Conservation (phyloP, 2,888 invertebrate species). For the Diaperis boleti region DNA sequence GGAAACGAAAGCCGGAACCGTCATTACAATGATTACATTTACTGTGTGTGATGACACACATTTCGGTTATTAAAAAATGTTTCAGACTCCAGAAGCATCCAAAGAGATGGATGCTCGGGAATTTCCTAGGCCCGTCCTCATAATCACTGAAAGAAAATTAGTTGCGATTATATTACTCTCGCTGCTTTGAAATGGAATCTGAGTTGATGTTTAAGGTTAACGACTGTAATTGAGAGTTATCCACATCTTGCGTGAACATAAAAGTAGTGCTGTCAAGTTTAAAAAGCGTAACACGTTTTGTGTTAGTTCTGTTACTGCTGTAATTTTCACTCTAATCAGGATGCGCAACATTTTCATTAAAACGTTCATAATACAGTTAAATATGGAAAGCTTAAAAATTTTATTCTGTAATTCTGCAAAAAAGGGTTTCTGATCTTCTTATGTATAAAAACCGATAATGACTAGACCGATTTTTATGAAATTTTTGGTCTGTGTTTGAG, state of each 20-base stretch:
- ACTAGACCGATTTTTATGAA: too few relatives aligned
- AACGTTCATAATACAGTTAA: too few relatives aligned
- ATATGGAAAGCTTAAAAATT: too few relatives aligned
- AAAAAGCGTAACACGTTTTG: background rate
- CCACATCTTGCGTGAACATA: background rate
- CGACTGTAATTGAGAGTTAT: background rate
- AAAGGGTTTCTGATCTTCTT: too few relatives aligned
- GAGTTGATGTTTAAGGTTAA: background rate
- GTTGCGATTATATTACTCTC: constrained; percentile 1
- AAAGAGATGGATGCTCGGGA: background rate
- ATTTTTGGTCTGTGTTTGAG: too few relatives aligned
- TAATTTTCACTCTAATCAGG: too few relatives aligned
- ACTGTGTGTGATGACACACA: background rate
- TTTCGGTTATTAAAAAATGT: constrained; percentile 7
- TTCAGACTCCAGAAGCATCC: constrained; percentile 3
- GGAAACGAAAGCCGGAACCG: background rate
- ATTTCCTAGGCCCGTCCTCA: background rate
- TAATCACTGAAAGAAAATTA: background rate
- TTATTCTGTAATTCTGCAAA: too few relatives aligned
- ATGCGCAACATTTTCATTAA: too few relatives aligned
- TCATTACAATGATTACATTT: too few relatives aligned
- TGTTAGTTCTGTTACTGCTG: background rate
- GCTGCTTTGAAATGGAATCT: background rate
- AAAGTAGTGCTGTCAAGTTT: background rate
- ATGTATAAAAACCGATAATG: too few relatives aligned